Evolutionary conservation across 2,113 vertebrate genomes (phyloP), one percentile per base, ranked within the genome.

Genomic region (Paracanthobrama guichenoti): DNA sequence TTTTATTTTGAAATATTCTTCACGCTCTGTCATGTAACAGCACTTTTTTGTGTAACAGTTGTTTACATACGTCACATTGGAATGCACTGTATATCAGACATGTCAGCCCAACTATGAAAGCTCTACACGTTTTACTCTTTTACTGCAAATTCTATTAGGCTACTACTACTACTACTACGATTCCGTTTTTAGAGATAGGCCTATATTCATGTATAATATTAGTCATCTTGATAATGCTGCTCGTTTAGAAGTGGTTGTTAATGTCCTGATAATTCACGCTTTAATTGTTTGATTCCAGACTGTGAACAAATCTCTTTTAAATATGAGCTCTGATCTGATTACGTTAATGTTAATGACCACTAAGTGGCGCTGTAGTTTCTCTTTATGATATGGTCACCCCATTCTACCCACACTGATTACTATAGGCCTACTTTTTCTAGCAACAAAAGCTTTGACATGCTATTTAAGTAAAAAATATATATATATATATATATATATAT

Each of bases 31-130:
- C 62, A n/a, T 35, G 12, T 67, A 39, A 55, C 72, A 28, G 48
- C 48, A 16, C 48, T 16, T 16, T 31, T 50, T 28, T 66, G 7
- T 9, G 22, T 66, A 24, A 75, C 73, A 75, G 31, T 39, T 48
- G 79, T 69, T 80, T 81, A 31, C 46, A 69, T n/a, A 35, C 62
- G 46, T 39, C 79, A 35, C 79, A 22, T 53, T 69, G 79, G 79
- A 69, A 81, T 80, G 78, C 48, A 31, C 55, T 78, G 50, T 78
- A 75, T 57, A 76, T 53, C 42, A 64, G 22, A n/a, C 20, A n/a
- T 64, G 59, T 79, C n/a, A 79, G 59, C 8, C n/a, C n/a, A 42
- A 46, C 53, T 42, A 31, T 78, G 13, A 24, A 60, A 24, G 6
- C 31, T 24, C 31, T 24, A 8, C 12, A 59, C 5, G 3, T 60